Evolutionary conservation across 2,113 vertebrate species (phyloP).

Genomic region (Corvus cornix): DNA sequence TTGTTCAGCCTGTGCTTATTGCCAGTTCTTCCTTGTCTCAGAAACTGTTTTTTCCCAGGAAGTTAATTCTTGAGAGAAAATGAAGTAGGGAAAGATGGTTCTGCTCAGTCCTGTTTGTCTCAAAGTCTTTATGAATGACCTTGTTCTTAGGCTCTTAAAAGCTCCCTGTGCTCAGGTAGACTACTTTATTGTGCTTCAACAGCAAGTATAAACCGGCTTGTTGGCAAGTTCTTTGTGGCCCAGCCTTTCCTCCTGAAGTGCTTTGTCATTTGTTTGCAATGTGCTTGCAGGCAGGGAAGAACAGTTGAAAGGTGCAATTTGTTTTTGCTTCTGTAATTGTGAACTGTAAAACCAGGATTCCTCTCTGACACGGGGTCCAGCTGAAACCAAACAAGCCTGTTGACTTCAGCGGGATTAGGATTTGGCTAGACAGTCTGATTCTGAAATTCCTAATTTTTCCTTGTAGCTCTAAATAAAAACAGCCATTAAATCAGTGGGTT

Average conservation of each 20-base stretch:
- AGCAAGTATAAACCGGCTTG: constrained; percentile 72
- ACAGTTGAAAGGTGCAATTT: constrained; percentile 60
- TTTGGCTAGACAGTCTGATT: neutral
- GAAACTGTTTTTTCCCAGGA: neutral
- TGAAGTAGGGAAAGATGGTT: neutral
- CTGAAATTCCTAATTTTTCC: neutral
- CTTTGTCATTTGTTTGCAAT: constrained; percentile 58
- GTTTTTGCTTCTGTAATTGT: constrained; percentile 47
- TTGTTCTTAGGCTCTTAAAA: constrained; percentile 43
- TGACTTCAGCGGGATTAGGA: constrained; percentile 1
- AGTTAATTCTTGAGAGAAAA: neutral
- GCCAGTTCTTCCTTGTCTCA: neutral
- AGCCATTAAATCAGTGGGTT: neutral
- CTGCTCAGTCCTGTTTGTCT: constrained; percentile 58
- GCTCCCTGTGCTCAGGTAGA: neutral
- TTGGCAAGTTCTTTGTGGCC: constrained; percentile 39
- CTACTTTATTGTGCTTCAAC: constrained; percentile 45
- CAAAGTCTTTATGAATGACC: constrained; percentile 15
- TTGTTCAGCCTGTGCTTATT: neutral
- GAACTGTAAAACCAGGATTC: constrained; percentile 43
- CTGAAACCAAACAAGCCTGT: constrained; percentile 28
- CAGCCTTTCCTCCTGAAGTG: constrained; percentile 39
- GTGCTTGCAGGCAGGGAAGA: constrained; percentile 56
- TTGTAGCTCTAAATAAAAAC: neutral
- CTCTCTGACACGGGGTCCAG: constrained; percentile 34